Base-by-base conservation (phyloP, 2,113 vertebrate species). In the Leptosomus discolor region DNA sequence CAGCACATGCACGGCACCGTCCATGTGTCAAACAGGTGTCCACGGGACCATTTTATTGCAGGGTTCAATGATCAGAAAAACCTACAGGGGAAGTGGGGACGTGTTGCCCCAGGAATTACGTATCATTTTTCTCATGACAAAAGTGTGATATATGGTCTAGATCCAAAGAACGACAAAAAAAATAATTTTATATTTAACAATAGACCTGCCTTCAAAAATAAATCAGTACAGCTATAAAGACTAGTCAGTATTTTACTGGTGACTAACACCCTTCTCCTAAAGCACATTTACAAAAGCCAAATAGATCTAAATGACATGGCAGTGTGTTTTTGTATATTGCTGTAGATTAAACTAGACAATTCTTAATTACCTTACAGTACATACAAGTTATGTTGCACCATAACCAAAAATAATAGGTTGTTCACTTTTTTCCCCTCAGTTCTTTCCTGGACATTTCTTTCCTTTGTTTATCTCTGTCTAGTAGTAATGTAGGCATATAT, bases 1-100 rank as follows among this genome's bases (percentile, higher is more conserved):
- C 22, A 2, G 41, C 8, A 30, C 17, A 10, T 2, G 73, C 32
- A 30, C 22, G 37, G 63, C 30, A 18, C 56, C n/a, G 9, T 56
- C 64, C 92, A 83, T 85, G 85, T 96, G 83, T 91, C 92, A 92
- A 53, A 54, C 94, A 98, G 93, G 93, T 97, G 92, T 90, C 87
- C 73, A 67, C 6, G 7, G 78, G 70, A 90, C 95, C 32, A 1
- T 91, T 97, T 97, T 95, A 96, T 83, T 87, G 36, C 79, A 94
- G 91, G 85, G 85, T 92, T 95, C 96, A 97, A 58, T 3, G 88
- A 94, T 95, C 91, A 97, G 85, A 88, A 96, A 96, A 96, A 96
- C 95, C 93, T 78, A 95, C 41, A 51, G 19, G 91, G 46, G 75
- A 90, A 97, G 88, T 77, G 83, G 85, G 77, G 90, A 95, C 85